A percentile compares a stretch with the other conserved stretches of the same genome.
phyloP scores from a whole-genome alignment of 2,113 vertebrate genomes.

The Narcine bancroftii region DNA sequence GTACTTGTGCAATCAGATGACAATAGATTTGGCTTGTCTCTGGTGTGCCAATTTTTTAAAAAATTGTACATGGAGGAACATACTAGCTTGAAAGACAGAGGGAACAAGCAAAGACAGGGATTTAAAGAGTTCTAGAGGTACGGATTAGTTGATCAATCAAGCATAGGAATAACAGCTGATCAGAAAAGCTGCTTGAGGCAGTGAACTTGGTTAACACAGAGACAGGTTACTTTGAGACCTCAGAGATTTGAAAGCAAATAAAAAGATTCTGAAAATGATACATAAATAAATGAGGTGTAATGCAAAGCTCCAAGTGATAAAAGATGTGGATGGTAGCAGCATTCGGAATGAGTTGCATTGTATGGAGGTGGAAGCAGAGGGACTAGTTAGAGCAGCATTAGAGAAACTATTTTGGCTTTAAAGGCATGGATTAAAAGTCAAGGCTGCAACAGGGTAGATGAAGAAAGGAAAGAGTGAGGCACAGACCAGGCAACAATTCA shows the following conservation, averaged over 20 bases:
- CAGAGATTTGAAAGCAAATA: neutral
- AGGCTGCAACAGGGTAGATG: neutral
- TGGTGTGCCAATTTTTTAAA: too few species aligned
- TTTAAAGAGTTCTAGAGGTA: neutral
- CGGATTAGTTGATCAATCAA: neutral
- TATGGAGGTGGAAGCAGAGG: neutral
- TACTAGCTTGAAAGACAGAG: neutral
- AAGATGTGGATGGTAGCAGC: neutral
- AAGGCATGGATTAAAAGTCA: neutral
- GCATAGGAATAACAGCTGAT: neutral
- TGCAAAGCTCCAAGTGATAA: neutral
- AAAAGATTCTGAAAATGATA: neutral
- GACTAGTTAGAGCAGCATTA: neutral
- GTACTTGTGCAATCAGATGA: too few species aligned
- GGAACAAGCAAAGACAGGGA: neutral
- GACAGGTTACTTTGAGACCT: neutral
- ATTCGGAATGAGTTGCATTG: neutral
- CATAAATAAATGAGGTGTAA: neutral
- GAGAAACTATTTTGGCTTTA: neutral
- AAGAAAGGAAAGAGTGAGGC: neutral
- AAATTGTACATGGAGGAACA: too few species aligned
- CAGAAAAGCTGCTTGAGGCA: neutral
- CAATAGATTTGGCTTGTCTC: too few species aligned
- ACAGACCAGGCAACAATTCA: neutral
- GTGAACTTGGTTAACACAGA: neutral